Percentiles rank a stretch among this genome's conserved stretches.
Conservation (phyloP, 2,888 invertebrate species). For the Latrodectus elegans region DNA sequence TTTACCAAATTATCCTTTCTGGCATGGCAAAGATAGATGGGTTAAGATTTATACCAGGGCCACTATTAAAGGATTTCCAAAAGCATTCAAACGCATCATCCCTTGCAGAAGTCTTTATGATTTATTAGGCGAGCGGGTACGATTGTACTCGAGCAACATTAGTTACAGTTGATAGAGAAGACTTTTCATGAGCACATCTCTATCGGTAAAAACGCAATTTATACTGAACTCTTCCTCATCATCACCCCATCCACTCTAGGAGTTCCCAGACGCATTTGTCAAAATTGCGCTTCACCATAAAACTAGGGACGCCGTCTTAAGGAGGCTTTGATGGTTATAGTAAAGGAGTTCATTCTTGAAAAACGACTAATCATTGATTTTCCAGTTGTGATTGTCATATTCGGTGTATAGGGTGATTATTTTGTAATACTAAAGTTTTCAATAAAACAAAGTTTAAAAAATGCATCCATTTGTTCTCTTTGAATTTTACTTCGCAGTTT, state of each 20-base stretch:
- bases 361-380: not conserved
- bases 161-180: slow-evolving; percentile 16
- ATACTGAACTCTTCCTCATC: not conserved
- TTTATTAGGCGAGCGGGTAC: slow-evolving; percentile 35
- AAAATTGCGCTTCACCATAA: not conserved
- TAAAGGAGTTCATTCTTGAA: not conserved
- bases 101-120: not conserved
- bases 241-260: not conserved
- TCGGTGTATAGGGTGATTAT: not conserved
- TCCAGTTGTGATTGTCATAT: not conserved
- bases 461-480: not conserved
- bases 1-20: too few relatives aligned
- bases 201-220: slow-evolving; percentile 1
- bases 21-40: too few relatives aligned
- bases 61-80: too few relatives aligned
- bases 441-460: not conserved
- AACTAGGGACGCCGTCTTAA: not conserved
- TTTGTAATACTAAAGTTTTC: not conserved
- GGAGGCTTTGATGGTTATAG: not conserved
- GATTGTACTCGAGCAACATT: slow-evolving; percentile 31
- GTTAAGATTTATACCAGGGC: too few relatives aligned
- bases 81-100: too few relatives aligned
- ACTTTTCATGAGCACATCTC: slow-evolving; percentile 6
- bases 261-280: slow-evolving; percentile 5
- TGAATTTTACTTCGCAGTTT: too few relatives aligned